A percentile compares a stretch with the other conserved stretches of the same genome.
Conservation (phyloP, 1,140 invertebrate genomes). For the Helicoverpa armigera region DNA sequence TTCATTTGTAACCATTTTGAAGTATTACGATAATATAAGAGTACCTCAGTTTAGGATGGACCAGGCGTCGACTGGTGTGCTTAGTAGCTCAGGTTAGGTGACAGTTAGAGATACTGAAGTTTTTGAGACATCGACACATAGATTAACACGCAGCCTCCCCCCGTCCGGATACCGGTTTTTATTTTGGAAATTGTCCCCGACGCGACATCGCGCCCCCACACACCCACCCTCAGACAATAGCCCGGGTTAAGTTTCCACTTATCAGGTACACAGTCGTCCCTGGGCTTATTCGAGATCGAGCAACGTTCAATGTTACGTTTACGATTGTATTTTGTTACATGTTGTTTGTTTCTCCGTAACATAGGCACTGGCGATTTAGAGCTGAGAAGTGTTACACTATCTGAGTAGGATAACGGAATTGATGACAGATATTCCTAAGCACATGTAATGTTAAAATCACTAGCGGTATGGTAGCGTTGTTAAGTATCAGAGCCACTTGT, state of each 20-base stretch:
- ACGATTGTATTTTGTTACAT: constrained; percentile 79
- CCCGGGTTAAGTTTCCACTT: constrained; percentile 81
- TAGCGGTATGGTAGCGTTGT: constrained; percentile 5
- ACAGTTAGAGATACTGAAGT: constrained; percentile 72
- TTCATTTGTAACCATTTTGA: constrained; percentile 84
- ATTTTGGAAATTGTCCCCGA: constrained; percentile 75
- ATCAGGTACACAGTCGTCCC: constrained; percentile 79
- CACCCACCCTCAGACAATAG: constrained; percentile 77
- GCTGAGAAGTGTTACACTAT: constrained; percentile 56
- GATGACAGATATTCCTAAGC: constrained; percentile 47
- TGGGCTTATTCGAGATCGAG: constrained; percentile 82
- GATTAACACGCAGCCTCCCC: constrained; percentile 75
- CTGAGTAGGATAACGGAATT: constrained; percentile 67
- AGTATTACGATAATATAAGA: constrained; percentile 85
- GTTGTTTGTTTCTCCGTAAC: constrained; percentile 79
- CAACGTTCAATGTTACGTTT: constrained; percentile 82
- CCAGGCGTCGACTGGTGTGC: constrained; percentile 85
- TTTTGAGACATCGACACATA: constrained; percentile 81
- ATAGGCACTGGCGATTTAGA: constrained; percentile 68
- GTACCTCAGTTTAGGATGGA: constrained; percentile 85
- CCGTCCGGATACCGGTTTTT: constrained; percentile 80
- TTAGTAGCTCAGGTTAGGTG: constrained; percentile 79
- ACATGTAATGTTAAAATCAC: constrained; percentile 17
- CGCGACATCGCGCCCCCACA: constrained; percentile 47
- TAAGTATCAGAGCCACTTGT: constrained; percentile 31